Base-by-base conservation (phyloP, 2,113 vertebrate species). In the Fregata magnificens region DNA sequence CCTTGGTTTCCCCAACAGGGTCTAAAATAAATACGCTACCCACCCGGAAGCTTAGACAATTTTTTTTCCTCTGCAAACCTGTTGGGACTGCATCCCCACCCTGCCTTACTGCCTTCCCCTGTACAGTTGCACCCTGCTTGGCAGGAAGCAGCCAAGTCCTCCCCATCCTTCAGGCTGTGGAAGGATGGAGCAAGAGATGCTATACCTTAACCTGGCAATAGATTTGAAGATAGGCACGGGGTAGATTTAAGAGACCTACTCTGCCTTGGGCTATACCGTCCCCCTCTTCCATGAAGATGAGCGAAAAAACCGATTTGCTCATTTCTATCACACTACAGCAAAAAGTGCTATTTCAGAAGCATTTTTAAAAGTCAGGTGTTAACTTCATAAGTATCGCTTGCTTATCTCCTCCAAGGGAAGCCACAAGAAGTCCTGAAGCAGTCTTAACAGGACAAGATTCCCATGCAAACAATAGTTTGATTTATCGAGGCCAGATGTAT, bases 201-300 rank as follows among this genome's bases (percentile, higher is more conserved):
- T 42, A 29, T 9, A 34, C 19, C 42, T 69, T 47, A 47, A 16
- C 28, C 34, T 31, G 66, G 52, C 61, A 49, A 40, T 1, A 42
- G 38, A 31, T 28, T 18, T 25, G 32, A 78, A 50, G 59, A 62
- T 8, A 61, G 58, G 47, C 40, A 45, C 2, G 0, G 47, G 24
- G 42, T 20, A 63, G 42, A 83, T 56, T 42, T 84, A 28, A 76
- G 25, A 91, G 18, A 73, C n/a, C 13, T 18, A 6, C 29, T 50
- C 71, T 73, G 66, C 44, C 49, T 40, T 38, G 53, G 24, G 16
- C 26, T 66, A 15, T 13, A 18, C 26, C 28, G 31, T n/a, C 45
- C 16, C 11, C 7, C 4, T 36, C 31, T 9, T 67, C 49, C 31
- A 25, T 5, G 16, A 50, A 12, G 32, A 50, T 0, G 0, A 55